Evolutionary conservation across 1,140 invertebrate genomes (phyloP).

Genomic region (Platorchestia sp.): DNA sequence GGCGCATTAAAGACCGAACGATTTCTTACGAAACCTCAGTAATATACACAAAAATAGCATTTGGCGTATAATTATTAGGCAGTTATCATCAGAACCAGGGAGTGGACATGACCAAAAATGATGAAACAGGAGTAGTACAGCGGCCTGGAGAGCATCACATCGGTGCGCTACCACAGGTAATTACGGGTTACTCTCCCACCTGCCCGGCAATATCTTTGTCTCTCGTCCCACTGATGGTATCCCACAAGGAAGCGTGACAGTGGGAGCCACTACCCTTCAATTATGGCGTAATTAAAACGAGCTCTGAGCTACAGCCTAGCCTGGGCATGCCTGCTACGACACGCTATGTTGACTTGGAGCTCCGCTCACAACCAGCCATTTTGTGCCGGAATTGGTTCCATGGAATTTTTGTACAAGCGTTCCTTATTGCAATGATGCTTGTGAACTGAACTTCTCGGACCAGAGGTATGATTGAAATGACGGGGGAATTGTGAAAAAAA

Average conservation of each 20-base stretch:
- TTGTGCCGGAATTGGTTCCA: background rate
- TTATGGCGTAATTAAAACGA: conserved; percentile 52
- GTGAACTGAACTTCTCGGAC: background rate
- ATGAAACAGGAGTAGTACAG: background rate
- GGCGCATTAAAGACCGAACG: background rate
- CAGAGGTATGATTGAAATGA: background rate
- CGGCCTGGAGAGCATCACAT: background rate
- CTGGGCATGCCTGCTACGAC: background rate
- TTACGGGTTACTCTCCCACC: background rate
- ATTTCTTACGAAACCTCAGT: background rate
- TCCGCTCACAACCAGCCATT: background rate
- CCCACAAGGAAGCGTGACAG: conserved; percentile 51
- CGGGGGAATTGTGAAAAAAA: too few relatives aligned
- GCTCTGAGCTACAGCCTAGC: background rate
- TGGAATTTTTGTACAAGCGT: background rate
- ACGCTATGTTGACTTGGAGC: background rate
- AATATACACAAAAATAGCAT: background rate
- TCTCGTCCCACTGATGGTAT: conserved; percentile 49
- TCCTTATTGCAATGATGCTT: background rate
- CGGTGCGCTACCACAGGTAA: conserved; percentile 8
- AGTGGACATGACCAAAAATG: background rate
- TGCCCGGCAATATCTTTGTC: conserved; percentile 44
- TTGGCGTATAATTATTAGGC: background rate
- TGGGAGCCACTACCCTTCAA: conserved; percentile 49
- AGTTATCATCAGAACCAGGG: background rate